Conservation (phyloP, 64 coral and sea anemone species). For the Actinia equina region DNA sequence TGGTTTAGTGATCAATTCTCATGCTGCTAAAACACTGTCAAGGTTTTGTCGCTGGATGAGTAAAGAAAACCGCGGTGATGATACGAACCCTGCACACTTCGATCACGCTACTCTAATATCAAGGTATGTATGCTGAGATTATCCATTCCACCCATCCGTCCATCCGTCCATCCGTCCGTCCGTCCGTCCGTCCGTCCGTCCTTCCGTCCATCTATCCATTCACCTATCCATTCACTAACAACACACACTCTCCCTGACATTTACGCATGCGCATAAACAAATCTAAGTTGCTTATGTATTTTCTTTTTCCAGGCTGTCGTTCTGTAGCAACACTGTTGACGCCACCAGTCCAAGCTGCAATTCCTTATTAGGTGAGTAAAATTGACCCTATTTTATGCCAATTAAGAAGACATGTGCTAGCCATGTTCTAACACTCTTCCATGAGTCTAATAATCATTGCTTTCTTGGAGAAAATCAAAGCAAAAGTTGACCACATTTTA, state of each 20-base stretch:
- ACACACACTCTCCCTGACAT: too few species aligned
- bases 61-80: conserved; percentile 34
- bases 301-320: neutral
- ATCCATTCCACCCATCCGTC: neutral
- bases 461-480: too few species aligned
- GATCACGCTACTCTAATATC: conserved; percentile 53
- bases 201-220: too few species aligned
- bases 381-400: too few species aligned
- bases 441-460: too few species aligned
- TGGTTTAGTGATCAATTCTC: conserved; percentile 40
- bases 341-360: neutral
- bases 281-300: neutral
- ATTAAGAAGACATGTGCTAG: too few species aligned
- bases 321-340: neutral
- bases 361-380: neutral
- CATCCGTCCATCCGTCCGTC: neutral
- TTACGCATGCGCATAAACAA: neutral
- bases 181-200: too few species aligned
- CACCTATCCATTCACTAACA: too few species aligned
- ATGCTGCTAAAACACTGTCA: conserved; percentile 40
- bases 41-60: conserved; percentile 46
- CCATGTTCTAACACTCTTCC: too few species aligned
- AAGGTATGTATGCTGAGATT: conserved; percentile 32
- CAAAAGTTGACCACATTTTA: too few species aligned
- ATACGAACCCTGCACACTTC: conserved; percentile 47